phyloP scores from a whole-genome alignment of 2,113 vertebrate genomes.

The Nipponia nippon region DNA sequence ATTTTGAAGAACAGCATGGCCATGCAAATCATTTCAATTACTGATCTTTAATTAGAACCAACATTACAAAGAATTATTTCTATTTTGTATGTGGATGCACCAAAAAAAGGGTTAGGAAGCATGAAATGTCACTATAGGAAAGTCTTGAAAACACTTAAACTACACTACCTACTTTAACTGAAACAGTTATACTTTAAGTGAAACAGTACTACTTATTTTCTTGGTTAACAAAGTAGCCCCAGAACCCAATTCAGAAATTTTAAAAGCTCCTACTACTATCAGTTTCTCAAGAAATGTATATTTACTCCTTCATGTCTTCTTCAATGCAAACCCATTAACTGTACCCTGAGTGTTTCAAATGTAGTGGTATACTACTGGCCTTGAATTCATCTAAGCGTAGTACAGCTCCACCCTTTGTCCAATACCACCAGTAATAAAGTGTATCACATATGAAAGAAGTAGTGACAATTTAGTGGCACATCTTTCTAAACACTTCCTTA shows the following conservation, averaged over 20 bases:
- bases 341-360: neutral
- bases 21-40: neutral
- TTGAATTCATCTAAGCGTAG: neutral
- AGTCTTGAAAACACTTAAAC: neutral
- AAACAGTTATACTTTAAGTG: neutral
- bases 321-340: neutral
- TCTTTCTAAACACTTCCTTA: neutral
- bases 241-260: neutral
- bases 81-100: neutral
- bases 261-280: neutral
- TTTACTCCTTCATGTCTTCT: neutral
- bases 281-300: neutral
- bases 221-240: neutral
- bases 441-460: neutral
- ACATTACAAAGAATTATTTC: neutral
- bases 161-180: neutral
- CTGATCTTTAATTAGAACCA: neutral
- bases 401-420: slow-evolving; percentile 45
- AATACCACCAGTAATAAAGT: neutral
- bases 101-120: neutral
- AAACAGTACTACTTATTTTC: neutral
- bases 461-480: neutral
- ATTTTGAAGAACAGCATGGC: neutral
- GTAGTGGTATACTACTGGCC: neutral
- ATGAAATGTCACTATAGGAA: neutral